Base-by-base conservation (phyloP, 2,888 invertebrate species). In the Eumerus sabulonum region DNA sequence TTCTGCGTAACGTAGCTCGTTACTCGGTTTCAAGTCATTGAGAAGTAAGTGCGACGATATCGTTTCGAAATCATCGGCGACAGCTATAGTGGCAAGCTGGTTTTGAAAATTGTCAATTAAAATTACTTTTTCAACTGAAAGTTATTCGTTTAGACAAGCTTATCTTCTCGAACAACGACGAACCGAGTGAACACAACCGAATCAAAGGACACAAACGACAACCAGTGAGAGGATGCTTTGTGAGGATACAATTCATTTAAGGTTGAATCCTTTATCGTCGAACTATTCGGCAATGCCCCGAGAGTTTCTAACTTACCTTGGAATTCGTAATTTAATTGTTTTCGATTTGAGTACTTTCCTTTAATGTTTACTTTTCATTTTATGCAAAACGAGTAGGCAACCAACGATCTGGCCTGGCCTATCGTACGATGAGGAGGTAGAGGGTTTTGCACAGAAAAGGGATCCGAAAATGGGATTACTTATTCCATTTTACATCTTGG, bases 311-410 rank as follows among this genome's bases (percentile, higher is more conserved):
- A 44, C 54, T 19, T 1, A 47, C 54, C 54, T 19, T 1, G 36
- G 4, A 47, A 48, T 16, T 27, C 48, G 47, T 66, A 17, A 48
- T 48, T 56, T 40, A 56, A 48, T 48, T 66, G 64, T 66, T 66
- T 66, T 14, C 48, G 19, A 1, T 56, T 56, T 56, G 56, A 48
- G 7, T 19, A 16, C 56, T 54, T 38, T 19, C 3, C 18, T 18
- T 14, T 54, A 64, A 53, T 36, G 64, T 9, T 16, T 27, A 27
- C 47, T 35, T 36, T 56, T 56, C 27, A 7, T 7, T 7, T 27
- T 7, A 27, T 27, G 27, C 3, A 27, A 7, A 27, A 7, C 27
- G 27, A 27, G 7, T 27, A 27, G 27, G 7, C 27, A 27, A 7
- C 27, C 27, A 27, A 27, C 3, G 27, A 27, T 27, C 27, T 27